Evolutionary conservation across 2,113 vertebrate genomes (phyloP).

Genomic region (Ciconia stormi): DNA sequence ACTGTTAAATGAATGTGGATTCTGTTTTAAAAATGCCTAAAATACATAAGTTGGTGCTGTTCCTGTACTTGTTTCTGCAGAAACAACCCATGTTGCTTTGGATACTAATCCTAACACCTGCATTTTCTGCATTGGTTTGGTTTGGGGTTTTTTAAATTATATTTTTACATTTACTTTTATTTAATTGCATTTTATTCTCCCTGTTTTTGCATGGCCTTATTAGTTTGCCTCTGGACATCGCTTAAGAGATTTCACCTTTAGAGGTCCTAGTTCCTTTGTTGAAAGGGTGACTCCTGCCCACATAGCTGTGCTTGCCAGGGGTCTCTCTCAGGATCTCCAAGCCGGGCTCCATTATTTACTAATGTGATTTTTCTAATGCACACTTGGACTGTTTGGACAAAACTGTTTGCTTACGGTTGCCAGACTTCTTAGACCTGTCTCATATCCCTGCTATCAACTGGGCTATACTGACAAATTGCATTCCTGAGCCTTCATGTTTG

Average conservation of each 20-base stretch:
- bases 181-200: neutral
- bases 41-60: neutral
- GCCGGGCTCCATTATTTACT: neutral
- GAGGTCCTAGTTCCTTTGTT: neutral
- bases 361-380: neutral
- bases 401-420: neutral
- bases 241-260: neutral
- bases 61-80: neutral
- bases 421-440: neutral
- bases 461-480: neutral
- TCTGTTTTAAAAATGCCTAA: neutral
- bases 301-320: neutral
- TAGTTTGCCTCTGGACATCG: neutral
- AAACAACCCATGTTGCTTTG: neutral
- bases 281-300: neutral
- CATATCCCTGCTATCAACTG: neutral
- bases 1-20: neutral
- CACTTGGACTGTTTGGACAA: neutral
- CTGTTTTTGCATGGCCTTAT: neutral
- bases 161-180: neutral
- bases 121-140: neutral
- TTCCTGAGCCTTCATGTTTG: neutral
- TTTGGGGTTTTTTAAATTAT: accelerated
- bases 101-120: neutral
- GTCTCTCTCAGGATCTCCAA: neutral